Conservation (phyloP, 2,113 vertebrate species). For the Fukomys damarensis region DNA sequence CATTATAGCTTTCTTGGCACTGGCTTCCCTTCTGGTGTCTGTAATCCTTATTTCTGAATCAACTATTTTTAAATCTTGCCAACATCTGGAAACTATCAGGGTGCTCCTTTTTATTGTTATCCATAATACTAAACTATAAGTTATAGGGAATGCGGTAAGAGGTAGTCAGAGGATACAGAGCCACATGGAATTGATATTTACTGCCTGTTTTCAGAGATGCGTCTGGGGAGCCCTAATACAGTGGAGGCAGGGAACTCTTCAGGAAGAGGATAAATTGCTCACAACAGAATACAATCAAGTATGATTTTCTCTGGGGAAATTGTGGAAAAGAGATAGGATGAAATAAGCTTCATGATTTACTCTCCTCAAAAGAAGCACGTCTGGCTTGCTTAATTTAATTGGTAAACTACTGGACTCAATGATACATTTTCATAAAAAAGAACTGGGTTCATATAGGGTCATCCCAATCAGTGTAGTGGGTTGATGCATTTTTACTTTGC, state of each 20-base stretch:
- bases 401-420: not conserved
- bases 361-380: not conserved
- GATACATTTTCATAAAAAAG: constrained; percentile 16
- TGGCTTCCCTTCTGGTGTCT: not conserved
- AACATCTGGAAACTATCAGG: constrained; percentile 57
- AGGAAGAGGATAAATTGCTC: constrained; percentile 26
- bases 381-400: not conserved
- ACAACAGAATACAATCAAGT: not conserved
- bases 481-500: not conserved
- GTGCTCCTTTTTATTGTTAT: constrained; percentile 44
- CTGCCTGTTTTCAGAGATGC: constrained; percentile 40
- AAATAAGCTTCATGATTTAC: not conserved
- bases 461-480: not conserved
- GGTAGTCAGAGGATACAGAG: constrained; percentile 33
- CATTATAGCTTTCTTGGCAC: not conserved
- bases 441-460: not conserved
- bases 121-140: constrained; percentile 60
- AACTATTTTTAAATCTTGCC: constrained; percentile 5
- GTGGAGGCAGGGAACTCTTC: not conserved
- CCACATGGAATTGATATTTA: constrained; percentile 51
- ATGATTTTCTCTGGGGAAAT: constrained; percentile 17
- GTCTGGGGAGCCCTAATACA: not conserved
- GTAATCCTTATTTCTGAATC: constrained; percentile 15
- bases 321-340: constrained; percentile 7
- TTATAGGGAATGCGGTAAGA: constrained; percentile 30